A percentile compares a stretch with the other conserved stretches of the same genome.
Evolutionary conservation across 2,113 vertebrate species (phyloP).

Genomic region (Garra rufa): DNA sequence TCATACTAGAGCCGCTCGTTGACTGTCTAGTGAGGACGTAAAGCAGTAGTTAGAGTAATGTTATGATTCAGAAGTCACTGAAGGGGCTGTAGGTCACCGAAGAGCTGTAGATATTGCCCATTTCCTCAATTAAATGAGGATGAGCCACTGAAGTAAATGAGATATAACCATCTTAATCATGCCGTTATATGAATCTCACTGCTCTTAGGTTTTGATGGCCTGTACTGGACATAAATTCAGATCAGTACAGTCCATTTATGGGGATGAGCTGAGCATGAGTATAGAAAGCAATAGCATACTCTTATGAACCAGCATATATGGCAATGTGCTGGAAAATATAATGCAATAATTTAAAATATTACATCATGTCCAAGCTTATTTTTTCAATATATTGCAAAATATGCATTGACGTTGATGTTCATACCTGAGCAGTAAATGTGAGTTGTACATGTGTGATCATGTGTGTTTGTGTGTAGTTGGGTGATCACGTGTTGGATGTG

Average conservation of each 20-base stretch:
- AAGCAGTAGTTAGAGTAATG: background rate
- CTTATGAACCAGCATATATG: no score
- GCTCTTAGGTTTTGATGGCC: background rate
- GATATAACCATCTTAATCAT: background rate
- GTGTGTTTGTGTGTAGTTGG: conserved; percentile 72
- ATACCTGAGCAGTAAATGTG: no score
- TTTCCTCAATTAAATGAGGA: background rate
- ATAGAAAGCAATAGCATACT: no score
- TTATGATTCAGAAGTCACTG: background rate
- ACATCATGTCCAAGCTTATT: no score
- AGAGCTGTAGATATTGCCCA: background rate
- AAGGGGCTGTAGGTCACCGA: background rate
- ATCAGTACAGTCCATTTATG: background rate
- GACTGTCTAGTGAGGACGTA: background rate
- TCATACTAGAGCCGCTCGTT: background rate
- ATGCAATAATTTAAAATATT: no score
- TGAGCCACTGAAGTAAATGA: background rate
- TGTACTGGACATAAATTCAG: background rate
- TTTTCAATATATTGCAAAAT: no score
- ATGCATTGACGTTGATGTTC: no score
- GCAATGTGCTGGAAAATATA: no score
- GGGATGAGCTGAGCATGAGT: background rate
- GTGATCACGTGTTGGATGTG: conserved; percentile 83
- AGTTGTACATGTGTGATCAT: background rate
- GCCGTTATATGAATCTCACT: no score